Evolutionary conservation across 1,140 invertebrate species (phyloP), one percentile per base, ranked within the genome.

Genomic region (Littorina saxatilis): DNA sequence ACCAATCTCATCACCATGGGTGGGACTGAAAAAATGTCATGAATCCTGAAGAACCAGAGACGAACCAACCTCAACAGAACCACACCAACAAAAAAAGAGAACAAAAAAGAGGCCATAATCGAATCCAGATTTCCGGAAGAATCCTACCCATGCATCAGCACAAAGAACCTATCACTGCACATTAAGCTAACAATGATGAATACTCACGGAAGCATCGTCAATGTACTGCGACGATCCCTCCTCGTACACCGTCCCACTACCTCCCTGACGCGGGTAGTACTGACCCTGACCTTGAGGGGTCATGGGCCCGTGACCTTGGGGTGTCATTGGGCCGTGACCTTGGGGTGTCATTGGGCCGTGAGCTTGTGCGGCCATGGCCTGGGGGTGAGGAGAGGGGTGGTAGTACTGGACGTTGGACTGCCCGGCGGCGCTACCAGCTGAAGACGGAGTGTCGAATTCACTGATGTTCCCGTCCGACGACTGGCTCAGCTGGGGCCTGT

Each of bases 221-320:
- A 84, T 81, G 76, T 74, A 84, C 80, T 81, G 83, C 5, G 83
- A 78, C 7, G 79, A 73, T 1, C 80, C 75, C 29, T 84, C 79
- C 32, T 84, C 83, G 73, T 73, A 84, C n/a, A 84, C 15, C 0
- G 23, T 29, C 27, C 58, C 37, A 15, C 63, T 55, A 17, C 78
- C 35, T 40, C 61, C 52, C 15, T 9, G 63, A 20, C 63, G 79
- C 23, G 32, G 5, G 68, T 81, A 74, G 32, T 80, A 80, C 63
- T 50, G 58, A 13, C 63, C 47, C 32, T 70, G 68, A 11, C 27
- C 39, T 13, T 80, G 77, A 37, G 61, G 55, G 70, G 78, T 39
- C 82, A 63, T 68, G 77, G n/a, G n/a, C 27, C 50, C 58, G 43
- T 68, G 63, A 43, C 58, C 58, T 39, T 68, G 63, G 3, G 58